Evolutionary conservation across 2,113 vertebrate species (phyloP), one percentile per base, ranked within the genome.

Genomic region (Lontra canadensis): DNA sequence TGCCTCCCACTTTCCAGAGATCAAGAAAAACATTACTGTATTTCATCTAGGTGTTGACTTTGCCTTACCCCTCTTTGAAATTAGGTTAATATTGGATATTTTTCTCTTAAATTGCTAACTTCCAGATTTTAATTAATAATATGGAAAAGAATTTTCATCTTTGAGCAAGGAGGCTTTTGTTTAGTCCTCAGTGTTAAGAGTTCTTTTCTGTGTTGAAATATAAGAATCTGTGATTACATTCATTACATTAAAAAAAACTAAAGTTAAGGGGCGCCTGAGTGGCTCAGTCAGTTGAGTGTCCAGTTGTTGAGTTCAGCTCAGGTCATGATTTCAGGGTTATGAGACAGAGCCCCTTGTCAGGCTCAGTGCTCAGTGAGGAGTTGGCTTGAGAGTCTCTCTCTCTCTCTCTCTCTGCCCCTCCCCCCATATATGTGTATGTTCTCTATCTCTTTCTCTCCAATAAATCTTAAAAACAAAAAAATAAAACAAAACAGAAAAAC

Each of bases 151-250:
- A 10, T 93, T 13, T 65, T 92, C 26, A 36, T 36, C 44, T 94
- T 96, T 95, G 79, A 88, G 52, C 95, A 86, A 57, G 26, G 44
- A 96, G 23, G 92, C 61, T 96, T 92, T 95, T 90, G 44, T 94
- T 90, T 94, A 67, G 44, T 90, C 29, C 34, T 95, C 79, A 81
- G 23, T 91, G 20, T 90, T 92, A 29, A 2, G 47, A 74, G 6
- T 74, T 95, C 82, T 92, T 96, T 87, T 59, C 47, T 85, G 12
- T 91, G 29, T 96, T 96, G 47, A 96, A 95, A 95, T 97, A 69
- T 36, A 25, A 89, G 26, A 84, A 76, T 97, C 11, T 82, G 76
- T 97, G 47, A 90, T 69, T 95, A 94, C 29, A 93, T 79, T 81
- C 21, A 88, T 71, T 88, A 17, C 90, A 96, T 67, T 79, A 59